These are phyloP conservation scores for Macrobrachium rosenbergii DNA, from an alignment of 1,140 invertebrate species.

Conservation along the genomic window DNA sequence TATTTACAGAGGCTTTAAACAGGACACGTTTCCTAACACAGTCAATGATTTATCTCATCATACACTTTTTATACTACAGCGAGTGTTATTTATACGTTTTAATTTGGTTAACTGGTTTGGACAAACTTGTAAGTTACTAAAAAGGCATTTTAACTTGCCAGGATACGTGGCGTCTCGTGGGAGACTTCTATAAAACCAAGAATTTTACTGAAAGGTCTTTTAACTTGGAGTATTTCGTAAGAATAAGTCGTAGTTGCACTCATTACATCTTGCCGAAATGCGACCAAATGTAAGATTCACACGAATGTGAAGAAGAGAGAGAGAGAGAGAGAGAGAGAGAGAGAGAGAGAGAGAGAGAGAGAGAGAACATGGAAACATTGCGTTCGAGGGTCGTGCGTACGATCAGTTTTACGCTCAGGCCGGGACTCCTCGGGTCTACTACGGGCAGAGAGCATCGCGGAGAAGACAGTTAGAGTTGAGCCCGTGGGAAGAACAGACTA, in stretches of 20 bases:
- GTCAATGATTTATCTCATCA: too few species aligned
- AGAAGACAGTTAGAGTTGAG: constrained; percentile 46
- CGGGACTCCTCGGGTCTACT: constrained; percentile 1
- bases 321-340: background rate
- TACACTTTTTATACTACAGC: too few species aligned
- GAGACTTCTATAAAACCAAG: too few species aligned
- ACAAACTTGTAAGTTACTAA: too few species aligned
- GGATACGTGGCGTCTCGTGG: too few species aligned
- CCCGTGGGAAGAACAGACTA: constrained; percentile 43
- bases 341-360: background rate
- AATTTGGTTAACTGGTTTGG: too few species aligned
- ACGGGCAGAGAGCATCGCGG: constrained; percentile 24
- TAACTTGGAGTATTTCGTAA: background rate
- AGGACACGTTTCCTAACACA: too few species aligned
- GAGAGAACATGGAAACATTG: constrained; percentile 28
- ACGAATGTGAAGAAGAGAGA: background rate
- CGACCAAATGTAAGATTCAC: background rate
- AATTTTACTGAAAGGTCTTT: too few species aligned
- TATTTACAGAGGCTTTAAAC: too few species aligned
- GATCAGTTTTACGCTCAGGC: constrained; percentile 34
- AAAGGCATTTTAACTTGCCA: too few species aligned
- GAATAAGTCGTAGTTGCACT: background rate
- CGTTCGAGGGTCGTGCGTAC: constrained; percentile 22
- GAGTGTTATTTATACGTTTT: too few species aligned
- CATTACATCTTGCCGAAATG: background rate